Evolutionary conservation across 2,888 invertebrate species (phyloP).

Genomic region (Cantharis rustica): DNA sequence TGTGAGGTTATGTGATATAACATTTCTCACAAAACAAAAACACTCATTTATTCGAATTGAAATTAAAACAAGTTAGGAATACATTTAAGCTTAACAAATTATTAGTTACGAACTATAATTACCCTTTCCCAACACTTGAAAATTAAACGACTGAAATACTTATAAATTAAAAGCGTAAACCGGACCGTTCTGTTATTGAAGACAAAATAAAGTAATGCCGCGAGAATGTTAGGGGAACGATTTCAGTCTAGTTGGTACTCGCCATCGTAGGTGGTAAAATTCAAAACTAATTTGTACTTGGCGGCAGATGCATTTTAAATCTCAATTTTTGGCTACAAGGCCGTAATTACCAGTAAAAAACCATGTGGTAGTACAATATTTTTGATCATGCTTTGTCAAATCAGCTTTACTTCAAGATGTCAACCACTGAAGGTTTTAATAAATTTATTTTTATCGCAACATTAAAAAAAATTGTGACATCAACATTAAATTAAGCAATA

Average conservation of each 20-base stretch:
- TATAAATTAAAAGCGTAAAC: neutral
- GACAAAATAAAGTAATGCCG: neutral
- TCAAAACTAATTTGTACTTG: neutral
- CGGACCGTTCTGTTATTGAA: neutral
- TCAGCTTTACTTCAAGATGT: too few relatives aligned
- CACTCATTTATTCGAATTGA: too few relatives aligned
- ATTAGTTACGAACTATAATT: neutral
- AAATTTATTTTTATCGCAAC: too few relatives aligned
- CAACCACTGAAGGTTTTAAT: too few relatives aligned
- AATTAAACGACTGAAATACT: neutral
- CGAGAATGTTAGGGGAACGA: neutral
- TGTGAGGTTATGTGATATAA: too few relatives aligned
- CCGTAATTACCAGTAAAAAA: too few relatives aligned
- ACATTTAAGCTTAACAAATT: too few relatives aligned
- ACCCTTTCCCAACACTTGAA: neutral
- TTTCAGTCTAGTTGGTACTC: neutral
- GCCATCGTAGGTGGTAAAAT: neutral
- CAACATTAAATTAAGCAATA: too few relatives aligned
- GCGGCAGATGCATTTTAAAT: neutral
- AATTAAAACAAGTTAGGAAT: too few relatives aligned
- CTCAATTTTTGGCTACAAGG: neutral
- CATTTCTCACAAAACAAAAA: neutral
- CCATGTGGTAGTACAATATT: too few relatives aligned
- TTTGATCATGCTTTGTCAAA: too few relatives aligned
- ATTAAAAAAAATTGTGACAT: too few relatives aligned